Evolutionary conservation across 2,888 invertebrate genomes (phyloP).

Genomic region (Sisyra nigra): DNA sequence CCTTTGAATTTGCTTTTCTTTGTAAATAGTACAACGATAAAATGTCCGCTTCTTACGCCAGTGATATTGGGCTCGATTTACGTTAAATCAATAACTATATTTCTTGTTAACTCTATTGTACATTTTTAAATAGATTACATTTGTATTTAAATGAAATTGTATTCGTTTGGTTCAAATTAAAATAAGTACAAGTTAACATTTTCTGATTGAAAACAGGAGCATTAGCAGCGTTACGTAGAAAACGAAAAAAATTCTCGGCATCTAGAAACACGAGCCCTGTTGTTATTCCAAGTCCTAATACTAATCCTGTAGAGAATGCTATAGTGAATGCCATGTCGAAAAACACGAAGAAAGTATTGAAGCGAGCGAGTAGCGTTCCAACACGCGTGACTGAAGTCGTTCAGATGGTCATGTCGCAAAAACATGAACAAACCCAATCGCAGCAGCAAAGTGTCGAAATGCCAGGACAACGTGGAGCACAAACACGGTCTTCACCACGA

Average conservation of each 20-base stretch:
- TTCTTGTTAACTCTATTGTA: background rate
- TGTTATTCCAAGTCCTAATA: slow-evolving; percentile 25
- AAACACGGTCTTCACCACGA: slow-evolving; percentile 15
- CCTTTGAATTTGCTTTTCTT: too few species aligned
- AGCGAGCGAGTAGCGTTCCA: slow-evolving; percentile 59
- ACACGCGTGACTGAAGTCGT: slow-evolving; percentile 32
- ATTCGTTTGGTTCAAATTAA: slow-evolving; percentile 16
- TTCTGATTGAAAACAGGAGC: slow-evolving; percentile 31
- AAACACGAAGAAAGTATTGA: slow-evolving; percentile 31
- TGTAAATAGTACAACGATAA: too few species aligned
- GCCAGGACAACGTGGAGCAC: slow-evolving; percentile 13
- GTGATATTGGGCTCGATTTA: too few species aligned
- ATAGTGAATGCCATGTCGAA: slow-evolving; percentile 19
- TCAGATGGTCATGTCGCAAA: slow-evolving; percentile 25
- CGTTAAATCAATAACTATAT: too few species aligned
- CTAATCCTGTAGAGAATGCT: slow-evolving; percentile 27
- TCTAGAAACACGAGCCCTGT: slow-evolving; percentile 51
- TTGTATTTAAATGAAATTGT: background rate
- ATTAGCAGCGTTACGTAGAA: slow-evolving; percentile 58
- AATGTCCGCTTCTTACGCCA: too few species aligned
- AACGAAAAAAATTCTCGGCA: slow-evolving; percentile 70
- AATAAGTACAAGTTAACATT: slow-evolving; percentile 20
- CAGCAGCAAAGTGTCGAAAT: slow-evolving; percentile 40
- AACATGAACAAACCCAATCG: slow-evolving; percentile 43
- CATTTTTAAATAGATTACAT: too few species aligned